These are phyloP conservation scores for Eulacestoma nigropectus DNA, from an alignment of 2,113 vertebrate genomes.

Conservation along the genomic window DNA sequence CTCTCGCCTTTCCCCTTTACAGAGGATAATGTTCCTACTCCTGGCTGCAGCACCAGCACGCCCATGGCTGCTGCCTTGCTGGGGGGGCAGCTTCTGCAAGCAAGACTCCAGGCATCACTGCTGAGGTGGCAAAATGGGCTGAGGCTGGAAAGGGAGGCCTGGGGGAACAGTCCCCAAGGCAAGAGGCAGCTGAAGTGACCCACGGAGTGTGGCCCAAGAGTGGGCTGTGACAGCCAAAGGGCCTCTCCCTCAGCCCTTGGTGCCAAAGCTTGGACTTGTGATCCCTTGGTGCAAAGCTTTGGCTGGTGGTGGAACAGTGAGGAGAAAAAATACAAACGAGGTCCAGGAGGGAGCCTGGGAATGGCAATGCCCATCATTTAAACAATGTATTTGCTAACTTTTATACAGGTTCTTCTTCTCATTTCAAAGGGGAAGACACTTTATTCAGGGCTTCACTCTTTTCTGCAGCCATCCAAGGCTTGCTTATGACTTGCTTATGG, in stretches of 20 bases:
- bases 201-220: background rate
- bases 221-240: background rate
- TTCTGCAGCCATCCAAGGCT: rapidly evolving
- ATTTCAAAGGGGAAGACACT: background rate
- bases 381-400: background rate
- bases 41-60: background rate
- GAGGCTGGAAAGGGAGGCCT: background rate
- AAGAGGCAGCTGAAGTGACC: background rate
- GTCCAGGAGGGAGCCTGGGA: background rate
- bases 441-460: background rate
- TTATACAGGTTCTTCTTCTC: background rate
- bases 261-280: background rate
- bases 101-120: background rate
- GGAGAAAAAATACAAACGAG: background rate
- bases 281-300: background rate
- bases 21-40: background rate
- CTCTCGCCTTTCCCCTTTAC: background rate
- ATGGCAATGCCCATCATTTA: background rate
- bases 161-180: background rate
- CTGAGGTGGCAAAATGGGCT: background rate
- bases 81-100: background rate
- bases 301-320: background rate
- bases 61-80: background rate
- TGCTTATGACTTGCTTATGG: background rate
- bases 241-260: background rate